Conservation (phyloP, 2,797 vertebrate genomes). For the Oceanodroma leucorhoa region DNA sequence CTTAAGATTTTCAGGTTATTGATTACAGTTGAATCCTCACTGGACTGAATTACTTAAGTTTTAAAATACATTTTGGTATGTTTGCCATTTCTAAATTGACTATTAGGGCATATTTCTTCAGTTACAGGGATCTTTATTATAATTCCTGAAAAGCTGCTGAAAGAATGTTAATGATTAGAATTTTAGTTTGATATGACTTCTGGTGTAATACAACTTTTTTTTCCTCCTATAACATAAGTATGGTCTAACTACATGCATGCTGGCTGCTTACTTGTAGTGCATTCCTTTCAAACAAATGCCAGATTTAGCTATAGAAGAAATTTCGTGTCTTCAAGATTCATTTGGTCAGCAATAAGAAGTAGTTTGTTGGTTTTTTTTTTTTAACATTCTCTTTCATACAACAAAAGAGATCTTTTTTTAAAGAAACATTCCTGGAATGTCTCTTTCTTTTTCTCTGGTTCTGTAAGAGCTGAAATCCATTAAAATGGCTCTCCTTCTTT, state of each 20-base stretch:
- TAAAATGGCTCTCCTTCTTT: background rate
- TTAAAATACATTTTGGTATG: background rate
- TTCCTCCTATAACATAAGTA: rapidly evolving
- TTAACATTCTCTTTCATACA: background rate
- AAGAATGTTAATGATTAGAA: background rate
- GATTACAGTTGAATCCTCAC: background rate
- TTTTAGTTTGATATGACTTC: background rate
- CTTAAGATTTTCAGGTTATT: background rate
- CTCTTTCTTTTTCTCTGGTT: background rate
- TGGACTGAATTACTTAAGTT: background rate
- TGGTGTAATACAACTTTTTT: background rate
- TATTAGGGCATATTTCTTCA: background rate
- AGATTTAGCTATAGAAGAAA: background rate
- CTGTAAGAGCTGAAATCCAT: background rate
- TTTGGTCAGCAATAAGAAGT: background rate
- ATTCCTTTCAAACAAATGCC: background rate
- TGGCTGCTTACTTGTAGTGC: background rate
- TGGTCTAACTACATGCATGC: background rate
- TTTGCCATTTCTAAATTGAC: background rate
- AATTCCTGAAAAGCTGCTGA: background rate
- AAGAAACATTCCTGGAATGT: background rate
- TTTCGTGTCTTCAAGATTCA: background rate
- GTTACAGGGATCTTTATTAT: background rate
- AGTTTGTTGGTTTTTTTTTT: background rate
- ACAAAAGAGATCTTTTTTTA: background rate